Conservation (phyloP, 2,797 vertebrate species). For the Synanceia verrucosa region DNA sequence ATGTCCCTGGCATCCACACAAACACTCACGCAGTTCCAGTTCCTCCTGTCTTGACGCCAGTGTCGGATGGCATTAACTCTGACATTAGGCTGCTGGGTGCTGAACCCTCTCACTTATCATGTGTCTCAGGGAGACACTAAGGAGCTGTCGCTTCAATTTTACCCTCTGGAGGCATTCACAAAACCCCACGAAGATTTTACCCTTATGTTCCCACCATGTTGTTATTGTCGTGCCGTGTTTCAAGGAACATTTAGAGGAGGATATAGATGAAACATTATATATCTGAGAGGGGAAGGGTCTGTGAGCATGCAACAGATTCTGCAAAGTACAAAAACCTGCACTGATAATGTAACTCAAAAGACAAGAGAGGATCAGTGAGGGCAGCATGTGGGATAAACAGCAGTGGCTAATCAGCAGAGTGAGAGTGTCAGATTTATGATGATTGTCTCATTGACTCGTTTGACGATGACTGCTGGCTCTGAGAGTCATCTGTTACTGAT, state of each 20-base stretch:
- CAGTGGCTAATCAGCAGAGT: conserved; percentile 8
- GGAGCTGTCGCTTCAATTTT: conserved; percentile 10
- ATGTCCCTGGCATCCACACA: conserved; percentile 28
- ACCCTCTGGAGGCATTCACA: neutral
- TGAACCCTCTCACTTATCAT: conserved; percentile 6
- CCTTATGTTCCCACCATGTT: neutral
- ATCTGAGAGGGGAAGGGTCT: neutral
- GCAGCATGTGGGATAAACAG: neutral
- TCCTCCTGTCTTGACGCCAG: conserved; percentile 16
- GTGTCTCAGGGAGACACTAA: conserved; percentile 1
- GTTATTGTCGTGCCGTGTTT: conserved; percentile 12
- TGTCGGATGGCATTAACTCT: conserved; percentile 12
- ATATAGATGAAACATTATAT: neutral
- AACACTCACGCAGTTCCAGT: conserved; percentile 3
- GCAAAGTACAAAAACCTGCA: neutral
- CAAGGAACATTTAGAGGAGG: neutral
- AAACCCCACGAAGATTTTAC: neutral
- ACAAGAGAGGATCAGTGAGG: neutral
- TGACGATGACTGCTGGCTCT: neutral
- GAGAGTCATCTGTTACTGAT: conserved; percentile 17
- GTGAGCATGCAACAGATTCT: neutral
- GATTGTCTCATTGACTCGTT: neutral
- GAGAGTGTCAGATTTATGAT: conserved; percentile 1
- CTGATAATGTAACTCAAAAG: neutral
- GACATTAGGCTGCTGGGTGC: neutral